Base-by-base conservation (phyloP, 2,797 vertebrate genomes). In the Sandelia bainsii region DNA sequence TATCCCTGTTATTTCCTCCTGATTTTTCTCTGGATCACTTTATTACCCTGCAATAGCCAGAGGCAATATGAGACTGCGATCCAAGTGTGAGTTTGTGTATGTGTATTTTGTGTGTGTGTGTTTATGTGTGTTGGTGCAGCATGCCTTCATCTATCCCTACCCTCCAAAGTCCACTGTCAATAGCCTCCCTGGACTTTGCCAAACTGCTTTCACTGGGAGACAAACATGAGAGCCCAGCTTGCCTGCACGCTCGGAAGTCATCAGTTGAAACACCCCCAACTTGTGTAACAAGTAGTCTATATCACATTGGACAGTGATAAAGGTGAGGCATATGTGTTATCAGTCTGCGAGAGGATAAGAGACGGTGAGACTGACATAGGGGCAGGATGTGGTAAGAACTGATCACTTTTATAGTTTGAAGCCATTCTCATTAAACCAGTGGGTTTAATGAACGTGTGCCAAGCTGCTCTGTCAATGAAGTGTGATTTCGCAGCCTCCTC, bases 151-250 rank as follows among this genome's bases (percentile, higher is more conserved):
- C 67, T 80, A 40, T 84, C 61, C n/a, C 46, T 48, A 57, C 39
- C 77, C 72, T 84, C 83, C 83, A 89, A 88, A 89, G 89, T 91
- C 84, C 88, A 88, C 78, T 77, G 76, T 86, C 80, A 81, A 82
- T 80, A 83, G 66, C 76, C 65, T 73, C 61, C 49, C 67, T 87
- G 83, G 77, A 92, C 88, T 90, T 89, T 88, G 82, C 78, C 72
- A 82, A 68, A 58, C 56, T 17, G 32, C 66, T 65, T 78, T 42
- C 56, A 79, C 56, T 49, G 50, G 32, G 61, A 76, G 60, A 57
- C 77, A 83, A 85, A 84, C 79, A 79, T 19, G 23, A 70, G 25
- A 50, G 65, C 49, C 23, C 13, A n/a, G 34, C 32, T 63, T 53
- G 50, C 53, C 39, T 60, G 67, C 54, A 44, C 16, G 14, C 25